A percentile compares a stretch with the other conserved stretches of the same genome.
Evolutionary conservation across 2,888 invertebrate species (phyloP).

Genomic region (Tipula confusa): DNA sequence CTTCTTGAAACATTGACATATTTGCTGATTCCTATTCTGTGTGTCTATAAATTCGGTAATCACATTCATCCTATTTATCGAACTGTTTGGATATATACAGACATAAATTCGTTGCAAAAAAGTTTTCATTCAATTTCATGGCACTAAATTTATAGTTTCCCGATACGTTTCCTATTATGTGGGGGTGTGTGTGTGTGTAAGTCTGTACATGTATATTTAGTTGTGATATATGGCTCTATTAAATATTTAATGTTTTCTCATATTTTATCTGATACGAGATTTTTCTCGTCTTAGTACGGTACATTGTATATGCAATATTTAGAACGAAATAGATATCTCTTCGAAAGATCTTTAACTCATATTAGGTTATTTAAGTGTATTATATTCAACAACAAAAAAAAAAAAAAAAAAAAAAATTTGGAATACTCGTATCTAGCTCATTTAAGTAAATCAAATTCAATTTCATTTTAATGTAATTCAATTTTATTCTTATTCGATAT

Average conservation of each 20-base stretch:
- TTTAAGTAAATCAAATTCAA: constrained; percentile 20
- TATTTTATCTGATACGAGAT: not conserved
- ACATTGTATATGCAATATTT: no score
- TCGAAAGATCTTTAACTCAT: not conserved
- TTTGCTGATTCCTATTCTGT: not conserved
- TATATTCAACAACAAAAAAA: no score
- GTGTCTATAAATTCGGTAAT: not conserved
- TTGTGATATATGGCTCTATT: not conserved
- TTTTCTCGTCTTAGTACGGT: not conserved
- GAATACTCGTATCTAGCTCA: not conserved
- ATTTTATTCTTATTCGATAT: not conserved
- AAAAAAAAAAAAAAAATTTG: not conserved
- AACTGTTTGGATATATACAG: not conserved
- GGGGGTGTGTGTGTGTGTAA: not conserved
- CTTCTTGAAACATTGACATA: not conserved
- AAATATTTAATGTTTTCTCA: constrained; percentile 3
- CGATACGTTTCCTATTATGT: not conserved
- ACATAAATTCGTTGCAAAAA: not conserved
- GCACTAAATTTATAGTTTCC: not conserved
- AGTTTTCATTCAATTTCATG: not conserved
- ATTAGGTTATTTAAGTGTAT: not conserved
- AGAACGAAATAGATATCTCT: not conserved
- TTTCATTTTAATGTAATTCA: not conserved
- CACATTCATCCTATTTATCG: not conserved
- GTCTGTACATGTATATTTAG: not conserved